Evolutionary conservation across 2,888 invertebrate species (phyloP), one percentile per base, ranked within the genome.

Genomic region (Lapara coniferarum): DNA sequence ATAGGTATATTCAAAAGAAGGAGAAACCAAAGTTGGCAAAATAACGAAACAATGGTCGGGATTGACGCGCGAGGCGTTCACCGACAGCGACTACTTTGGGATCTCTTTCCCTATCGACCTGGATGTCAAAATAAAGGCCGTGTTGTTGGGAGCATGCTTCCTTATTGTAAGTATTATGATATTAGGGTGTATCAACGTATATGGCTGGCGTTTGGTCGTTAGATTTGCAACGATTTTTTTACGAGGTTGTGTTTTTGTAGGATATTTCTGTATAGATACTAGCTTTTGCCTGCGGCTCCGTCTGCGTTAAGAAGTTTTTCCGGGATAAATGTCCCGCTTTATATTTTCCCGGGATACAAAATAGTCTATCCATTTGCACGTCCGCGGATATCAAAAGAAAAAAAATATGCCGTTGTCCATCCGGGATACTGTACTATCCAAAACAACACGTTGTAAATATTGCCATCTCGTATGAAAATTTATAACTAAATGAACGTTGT

Each of bases 21-120:
- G 97, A 5, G 94, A 95, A 70, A 95, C 95, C 0, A 95, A 96
- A 89, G 96, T 98, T 70, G 98, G 98, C 1, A 96, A 95, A 85
- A 98, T 99, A 77, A 96, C 97, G 0, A 98, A 98, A 86, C 97
- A 98, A 84, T 98, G 98, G 98, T 95, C 97, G 0, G 98, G 98
- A 0, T 81, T 98, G 63, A 94, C 95, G 0, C 95, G 97, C 70
- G 98, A 98, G 91, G 89, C 95, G 71, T 98, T 98, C 85, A 97
- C 98, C 0, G 97, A 98, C 89, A 95, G 97, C 0, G 98, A 98
- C 87, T 96, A 96, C 88, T 98, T 98, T 88, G 98, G 98, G 44
- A 96, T 98, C 72, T 95, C 95, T n/a, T 98, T 99, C 87, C 98
- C 98, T 0, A 94, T 97, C 94, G 98, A 98, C 88, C 92, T 98